These are phyloP conservation scores for Eretmochelys imbricata DNA, from an alignment of 2,113 vertebrate species.

Conservation along the genomic window DNA sequence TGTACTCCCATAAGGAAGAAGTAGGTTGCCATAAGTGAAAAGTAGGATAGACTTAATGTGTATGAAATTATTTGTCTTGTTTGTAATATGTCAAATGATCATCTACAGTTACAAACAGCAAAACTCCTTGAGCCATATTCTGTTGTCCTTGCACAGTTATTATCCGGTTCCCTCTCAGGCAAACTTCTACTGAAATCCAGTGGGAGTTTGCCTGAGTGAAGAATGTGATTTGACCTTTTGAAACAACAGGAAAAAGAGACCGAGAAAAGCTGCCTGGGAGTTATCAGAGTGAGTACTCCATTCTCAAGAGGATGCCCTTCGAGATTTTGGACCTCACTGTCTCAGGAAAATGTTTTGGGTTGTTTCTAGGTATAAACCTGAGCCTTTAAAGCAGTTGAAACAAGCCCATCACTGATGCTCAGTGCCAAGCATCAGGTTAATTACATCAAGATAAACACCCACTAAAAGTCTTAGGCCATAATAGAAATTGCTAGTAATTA, in stretches of 20 bases:
- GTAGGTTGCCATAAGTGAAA: background rate
- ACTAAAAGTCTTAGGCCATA: constrained; percentile 11
- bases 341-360: constrained; percentile 17
- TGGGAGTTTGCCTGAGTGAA: background rate
- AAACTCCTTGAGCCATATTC: background rate
- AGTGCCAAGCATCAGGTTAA: background rate
- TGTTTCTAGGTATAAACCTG: background rate
- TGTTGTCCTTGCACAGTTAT: background rate
- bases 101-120: background rate
- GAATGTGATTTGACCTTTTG: background rate
- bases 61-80: background rate
- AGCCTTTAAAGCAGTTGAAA: background rate
- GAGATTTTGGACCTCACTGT: background rate
- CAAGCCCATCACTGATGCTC: background rate
- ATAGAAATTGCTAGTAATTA: constrained; percentile 25
- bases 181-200: background rate
- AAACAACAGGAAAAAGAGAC: background rate
- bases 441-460: constrained; percentile 8
- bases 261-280: background rate
- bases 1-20: background rate
- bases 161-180: background rate
- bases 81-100: background rate
- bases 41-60: background rate
- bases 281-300: background rate
- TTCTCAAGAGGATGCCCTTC: constrained; percentile 30